Evolutionary conservation across 2,797 vertebrate genomes (phyloP), one percentile per base, ranked within the genome.

Genomic region (Lepilemur ruficaudatus): DNA sequence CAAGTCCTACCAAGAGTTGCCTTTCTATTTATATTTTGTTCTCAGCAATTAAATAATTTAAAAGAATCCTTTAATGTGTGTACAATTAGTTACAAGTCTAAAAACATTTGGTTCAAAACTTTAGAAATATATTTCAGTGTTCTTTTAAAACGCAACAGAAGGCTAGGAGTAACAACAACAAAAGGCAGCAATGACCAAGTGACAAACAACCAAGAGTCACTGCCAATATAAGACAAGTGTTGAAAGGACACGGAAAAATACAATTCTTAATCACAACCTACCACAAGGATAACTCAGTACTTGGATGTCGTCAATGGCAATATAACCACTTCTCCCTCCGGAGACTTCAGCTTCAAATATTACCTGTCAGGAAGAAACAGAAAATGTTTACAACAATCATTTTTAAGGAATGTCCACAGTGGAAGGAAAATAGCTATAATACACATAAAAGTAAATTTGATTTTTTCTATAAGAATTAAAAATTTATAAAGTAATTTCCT

Each of bases 261-360:
- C 69, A 98, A 91, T 93, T 98, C 94, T 98, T 98, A 98, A 98
- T 98, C 97, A 98, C 96, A 98, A 99, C 99, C 99, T 99, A 99
- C 99, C 99, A 96, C 99, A 99, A 89, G 99, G 99, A 98, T 99
- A 99, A 98, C 99, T 99, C 98, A 99, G 98, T 97, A 99, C 99
- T 98, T 99, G 99, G 98, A 99, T 99, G 98, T 99, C 99, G 98
- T 99, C 99, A 94, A 99, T 99, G 98, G 99, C 99, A 96, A 99
- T 99, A 98, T 99, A 99, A 97, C 99, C 99, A 75, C 98, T 99
- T 98, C 99, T 99, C 96, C 99, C 99, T 98, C 99, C 99, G 93
- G 99, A 99, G 96, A 99, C 99, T 98, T 99, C 99, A 9, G 99
- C 99, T 98, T 99, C 99, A 98, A 99, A 99, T 98, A 99, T 99